Base-by-base conservation (phyloP, 1,140 invertebrate genomes). In the Lepidurus apus region DNA sequence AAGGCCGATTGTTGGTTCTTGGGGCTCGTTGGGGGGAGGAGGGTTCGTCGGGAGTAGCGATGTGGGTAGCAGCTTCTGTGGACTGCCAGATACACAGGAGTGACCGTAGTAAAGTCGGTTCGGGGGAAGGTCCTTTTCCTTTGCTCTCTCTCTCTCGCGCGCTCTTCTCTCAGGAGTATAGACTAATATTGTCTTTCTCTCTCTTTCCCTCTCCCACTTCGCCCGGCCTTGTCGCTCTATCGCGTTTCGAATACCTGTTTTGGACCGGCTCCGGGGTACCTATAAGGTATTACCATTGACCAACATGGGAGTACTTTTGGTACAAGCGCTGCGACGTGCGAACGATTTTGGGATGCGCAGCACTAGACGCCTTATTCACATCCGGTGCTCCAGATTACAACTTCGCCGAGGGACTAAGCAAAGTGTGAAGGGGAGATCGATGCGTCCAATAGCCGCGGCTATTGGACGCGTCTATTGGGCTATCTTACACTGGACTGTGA, bases 11-110 rank as follows among this genome's bases (percentile, higher is more conserved):
- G 53, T 65, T 65, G 53, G 53, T 65, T 65, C 53, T 65, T 65
- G 53, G 53, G 53, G 53, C 53, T 65, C 53, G 53, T 65, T 65
- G 53, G 21, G 21, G 53, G 53, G 53, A 65, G 53, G 53, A 65
- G 13, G 53, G 53, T 65, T 65, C 53, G 53, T n/a, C 53, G 53
- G 53, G 53, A 65, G 53, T 65, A 65, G 53, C 53, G 53, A 65
- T 65, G 53, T 65, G 53, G 53, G 53, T 65, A 65, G 53, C 53
- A 65, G 53, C 53, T 65, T 65, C 53, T 65, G 53, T 65, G 53
- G 53, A 65, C 53, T 65, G 53, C 53, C 53, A 65, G 53, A 65
- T 65, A 65, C 53, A 65, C 53, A 65, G 53, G 53, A 65, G 53
- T 65, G 53, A 65, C 53, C 53, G 53, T 65, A 65, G 53, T 65